These are phyloP conservation scores for Heliconius nattereri DNA, from an alignment of 1,140 invertebrate species.

Conservation along the genomic window DNA sequence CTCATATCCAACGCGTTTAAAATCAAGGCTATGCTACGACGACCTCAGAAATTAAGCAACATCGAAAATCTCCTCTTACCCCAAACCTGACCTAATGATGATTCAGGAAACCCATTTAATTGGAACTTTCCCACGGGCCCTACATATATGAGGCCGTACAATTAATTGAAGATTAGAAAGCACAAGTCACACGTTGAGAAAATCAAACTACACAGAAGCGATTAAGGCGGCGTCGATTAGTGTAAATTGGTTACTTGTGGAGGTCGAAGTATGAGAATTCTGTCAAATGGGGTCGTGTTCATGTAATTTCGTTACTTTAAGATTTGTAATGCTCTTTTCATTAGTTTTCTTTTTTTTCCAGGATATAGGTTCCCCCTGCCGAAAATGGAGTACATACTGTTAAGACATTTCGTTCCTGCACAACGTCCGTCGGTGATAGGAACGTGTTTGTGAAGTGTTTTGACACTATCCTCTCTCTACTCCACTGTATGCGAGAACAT, in stretches of 20 bases:
- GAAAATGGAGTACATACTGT: too few species aligned
- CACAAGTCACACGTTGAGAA: conserved; percentile 23
- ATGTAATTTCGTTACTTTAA: not conserved
- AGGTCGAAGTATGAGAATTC: not conserved
- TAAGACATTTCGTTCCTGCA: too few species aligned
- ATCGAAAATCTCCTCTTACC: not conserved
- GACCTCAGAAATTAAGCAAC: not conserved
- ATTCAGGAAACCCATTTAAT: conserved; percentile 4
- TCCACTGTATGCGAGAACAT: too few species aligned
- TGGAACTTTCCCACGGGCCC: not conserved
- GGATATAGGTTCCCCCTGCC: too few species aligned
- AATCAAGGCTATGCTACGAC: too few species aligned
- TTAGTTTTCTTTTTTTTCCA: too few species aligned
- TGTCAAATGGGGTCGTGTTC: not conserved
- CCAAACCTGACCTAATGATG: not conserved
- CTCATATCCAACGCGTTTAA: too few species aligned
- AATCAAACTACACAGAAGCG: conserved; percentile 25
- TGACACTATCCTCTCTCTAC: too few species aligned
- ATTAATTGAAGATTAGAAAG: conserved; percentile 22
- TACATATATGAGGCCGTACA: not conserved
- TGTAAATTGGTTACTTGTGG: conserved; percentile 20
- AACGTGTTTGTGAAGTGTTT: too few species aligned
- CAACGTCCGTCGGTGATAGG: too few species aligned
- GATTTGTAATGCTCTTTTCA: too few species aligned
- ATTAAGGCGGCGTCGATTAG: conserved; percentile 23